Evolutionary conservation across 2,888 invertebrate species (phyloP).

Genomic region (Lampropteryx suffumata): DNA sequence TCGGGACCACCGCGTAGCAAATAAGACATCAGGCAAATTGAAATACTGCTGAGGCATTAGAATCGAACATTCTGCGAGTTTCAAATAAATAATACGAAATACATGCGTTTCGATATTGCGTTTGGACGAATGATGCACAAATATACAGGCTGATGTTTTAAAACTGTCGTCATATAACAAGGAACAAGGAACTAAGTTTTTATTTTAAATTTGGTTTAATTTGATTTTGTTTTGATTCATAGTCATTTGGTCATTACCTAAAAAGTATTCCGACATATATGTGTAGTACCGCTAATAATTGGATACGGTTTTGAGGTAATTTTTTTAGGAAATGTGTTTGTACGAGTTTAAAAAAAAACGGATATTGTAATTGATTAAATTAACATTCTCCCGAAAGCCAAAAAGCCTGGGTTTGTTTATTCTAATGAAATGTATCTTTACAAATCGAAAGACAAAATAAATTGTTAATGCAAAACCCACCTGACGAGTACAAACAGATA

Average conservation of each 20-base stretch:
- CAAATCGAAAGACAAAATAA: constrained; percentile 10
- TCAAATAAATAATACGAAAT: constrained; percentile 72
- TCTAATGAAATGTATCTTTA: constrained; percentile 23
- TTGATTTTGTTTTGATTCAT: too few relatives aligned
- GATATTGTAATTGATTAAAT: too few relatives aligned
- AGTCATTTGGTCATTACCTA: too few relatives aligned
- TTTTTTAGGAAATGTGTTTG: too few relatives aligned
- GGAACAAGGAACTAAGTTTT: too few relatives aligned
- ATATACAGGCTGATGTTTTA: constrained; percentile 47
- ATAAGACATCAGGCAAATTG: constrained; percentile 78
- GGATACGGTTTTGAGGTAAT: too few relatives aligned
- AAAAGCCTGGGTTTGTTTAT: not conserved
- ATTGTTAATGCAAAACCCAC: constrained; percentile 8
- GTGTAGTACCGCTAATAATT: too few relatives aligned
- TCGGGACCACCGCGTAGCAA: constrained; percentile 73
- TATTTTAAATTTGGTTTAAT: too few relatives aligned
- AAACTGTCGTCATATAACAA: too few relatives aligned
- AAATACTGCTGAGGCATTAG: constrained; percentile 70
- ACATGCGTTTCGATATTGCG: constrained; percentile 58
- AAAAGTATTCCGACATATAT: too few relatives aligned
- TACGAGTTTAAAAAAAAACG: too few relatives aligned
- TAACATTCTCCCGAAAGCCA: too few relatives aligned
- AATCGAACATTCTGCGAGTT: constrained; percentile 59
- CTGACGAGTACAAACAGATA: not conserved
- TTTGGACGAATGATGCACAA: constrained; percentile 34